phyloP scores from a whole-genome alignment of 2,888 invertebrate genomes.

The Invenusta paracnida region DNA sequence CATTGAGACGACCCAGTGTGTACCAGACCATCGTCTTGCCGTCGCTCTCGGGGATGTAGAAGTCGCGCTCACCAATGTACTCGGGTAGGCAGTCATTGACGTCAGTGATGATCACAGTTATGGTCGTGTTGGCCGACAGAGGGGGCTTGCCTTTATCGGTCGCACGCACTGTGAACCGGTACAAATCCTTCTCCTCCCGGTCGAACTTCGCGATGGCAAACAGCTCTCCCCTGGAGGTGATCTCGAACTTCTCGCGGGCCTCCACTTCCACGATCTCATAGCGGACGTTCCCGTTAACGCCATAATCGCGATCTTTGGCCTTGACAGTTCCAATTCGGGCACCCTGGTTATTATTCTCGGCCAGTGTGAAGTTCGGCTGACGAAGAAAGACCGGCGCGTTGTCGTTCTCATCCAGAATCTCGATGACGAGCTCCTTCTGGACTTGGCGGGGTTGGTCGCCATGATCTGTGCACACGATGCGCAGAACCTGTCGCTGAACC shows the following conservation, averaged over 20 bases:
- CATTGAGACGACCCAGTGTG: constrained; percentile 12
- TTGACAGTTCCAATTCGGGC: constrained; percentile 26
- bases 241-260: background rate
- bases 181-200: constrained; percentile 19
- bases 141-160: background rate
- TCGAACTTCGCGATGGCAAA: constrained; percentile 27
- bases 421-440: background rate
- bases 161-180: background rate
- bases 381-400: constrained; percentile 31
- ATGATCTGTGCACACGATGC: constrained; percentile 34
- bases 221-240: background rate
- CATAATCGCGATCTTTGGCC: constrained; percentile 2
- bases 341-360: constrained; percentile 33
- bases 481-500: background rate
- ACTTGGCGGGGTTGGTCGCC: constrained; percentile 1
- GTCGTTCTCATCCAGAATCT: constrained; percentile 32
- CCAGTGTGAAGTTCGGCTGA: background rate
- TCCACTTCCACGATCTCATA: constrained; percentile 7
- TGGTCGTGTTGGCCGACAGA: background rate
- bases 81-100: constrained; percentile 30
- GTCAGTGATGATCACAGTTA: constrained; percentile 30
- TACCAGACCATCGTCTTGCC: background rate
- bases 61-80: constrained; percentile 34
- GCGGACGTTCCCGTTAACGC: background rate
- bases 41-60: constrained; percentile 32